Percentiles rank a stretch among this genome's conserved stretches.
Conservation (phyloP, 1,140 invertebrate genomes). For the Meteorus sp. region DNA sequence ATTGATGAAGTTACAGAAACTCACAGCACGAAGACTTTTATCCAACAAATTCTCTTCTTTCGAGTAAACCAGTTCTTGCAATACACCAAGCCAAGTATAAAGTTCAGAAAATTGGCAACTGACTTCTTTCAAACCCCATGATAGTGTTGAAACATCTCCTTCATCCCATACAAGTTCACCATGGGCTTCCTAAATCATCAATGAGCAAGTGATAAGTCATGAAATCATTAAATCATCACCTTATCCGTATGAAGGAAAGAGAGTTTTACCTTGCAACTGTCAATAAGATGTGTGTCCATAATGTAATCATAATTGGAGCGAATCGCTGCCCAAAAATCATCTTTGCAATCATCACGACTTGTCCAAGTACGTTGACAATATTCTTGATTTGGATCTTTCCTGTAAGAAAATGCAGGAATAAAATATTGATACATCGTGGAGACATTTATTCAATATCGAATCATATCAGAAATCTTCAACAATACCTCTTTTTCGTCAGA, state of each 20-base stretch:
- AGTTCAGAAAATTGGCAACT: conserved; percentile 79
- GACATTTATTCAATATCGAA: too few relatives aligned
- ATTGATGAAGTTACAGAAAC: conserved; percentile 33
- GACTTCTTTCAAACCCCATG: conserved; percentile 77
- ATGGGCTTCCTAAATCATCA: conserved; percentile 69
- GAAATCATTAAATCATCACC: background rate
- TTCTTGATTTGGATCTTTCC: conserved; percentile 66
- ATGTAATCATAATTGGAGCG: conserved; percentile 89
- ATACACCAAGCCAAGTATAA: conserved; percentile 77
- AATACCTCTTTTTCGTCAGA: conserved; percentile 67
- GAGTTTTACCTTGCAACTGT: conserved; percentile 73
- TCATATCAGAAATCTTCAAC: too few relatives aligned
- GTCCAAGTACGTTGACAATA: conserved; percentile 71
- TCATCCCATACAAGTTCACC: conserved; percentile 72
- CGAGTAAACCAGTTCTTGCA: conserved; percentile 75
- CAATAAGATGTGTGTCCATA: conserved; percentile 91
- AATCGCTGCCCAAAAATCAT: conserved; percentile 88
- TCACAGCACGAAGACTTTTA: conserved; percentile 69
- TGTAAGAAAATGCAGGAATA: conserved; percentile 32
- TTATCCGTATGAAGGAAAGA: background rate
- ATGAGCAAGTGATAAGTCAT: background rate
- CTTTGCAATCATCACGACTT: conserved; percentile 68
- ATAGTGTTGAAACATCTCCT: conserved; percentile 58
- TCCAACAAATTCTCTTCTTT: conserved; percentile 73
- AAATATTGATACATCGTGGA: too few relatives aligned